phyloP scores from a whole-genome alignment of 2,888 invertebrate species.

The Caradrina clavipalpis region DNA sequence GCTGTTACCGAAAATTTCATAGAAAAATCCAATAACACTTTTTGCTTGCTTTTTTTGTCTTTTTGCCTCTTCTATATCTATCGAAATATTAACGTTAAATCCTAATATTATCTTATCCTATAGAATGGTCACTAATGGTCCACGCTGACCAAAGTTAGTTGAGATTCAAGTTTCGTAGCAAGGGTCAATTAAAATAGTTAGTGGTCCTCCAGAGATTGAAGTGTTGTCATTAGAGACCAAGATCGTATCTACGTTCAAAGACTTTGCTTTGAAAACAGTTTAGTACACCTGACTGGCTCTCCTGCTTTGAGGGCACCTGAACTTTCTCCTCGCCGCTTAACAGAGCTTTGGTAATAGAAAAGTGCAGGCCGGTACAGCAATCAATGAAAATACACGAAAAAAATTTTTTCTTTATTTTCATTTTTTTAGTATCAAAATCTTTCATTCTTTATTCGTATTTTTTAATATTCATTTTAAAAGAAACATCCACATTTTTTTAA shows the following conservation, averaged over 20 bases:
- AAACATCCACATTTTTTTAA: too few relatives aligned
- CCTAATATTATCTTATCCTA: background rate
- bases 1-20: too few relatives aligned
- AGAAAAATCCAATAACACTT: too few relatives aligned
- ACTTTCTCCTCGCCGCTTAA: background rate
- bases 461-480: too few relatives aligned
- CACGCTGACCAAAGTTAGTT: constrained; percentile 26
- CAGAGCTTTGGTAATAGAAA: background rate
- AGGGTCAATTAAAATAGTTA: constrained; percentile 49
- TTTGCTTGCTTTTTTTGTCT: too few relatives aligned
- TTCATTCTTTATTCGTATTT: too few relatives aligned
- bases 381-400: too few relatives aligned
- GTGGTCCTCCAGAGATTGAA: constrained; percentile 38
- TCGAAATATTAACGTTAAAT: background rate
- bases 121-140: constrained; percentile 6
- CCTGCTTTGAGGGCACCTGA: background rate
- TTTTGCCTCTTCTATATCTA: background rate
- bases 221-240: constrained; percentile 42
- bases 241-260: constrained; percentile 27
- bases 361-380: background rate
- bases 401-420: too few relatives aligned
- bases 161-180: constrained; percentile 33
- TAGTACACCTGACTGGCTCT: background rate
- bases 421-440: too few relatives aligned
- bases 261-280: constrained; percentile 42